These are phyloP conservation scores for Resseliella maxima DNA, from an alignment of 2,888 invertebrate genomes.

Conservation along the genomic window DNA sequence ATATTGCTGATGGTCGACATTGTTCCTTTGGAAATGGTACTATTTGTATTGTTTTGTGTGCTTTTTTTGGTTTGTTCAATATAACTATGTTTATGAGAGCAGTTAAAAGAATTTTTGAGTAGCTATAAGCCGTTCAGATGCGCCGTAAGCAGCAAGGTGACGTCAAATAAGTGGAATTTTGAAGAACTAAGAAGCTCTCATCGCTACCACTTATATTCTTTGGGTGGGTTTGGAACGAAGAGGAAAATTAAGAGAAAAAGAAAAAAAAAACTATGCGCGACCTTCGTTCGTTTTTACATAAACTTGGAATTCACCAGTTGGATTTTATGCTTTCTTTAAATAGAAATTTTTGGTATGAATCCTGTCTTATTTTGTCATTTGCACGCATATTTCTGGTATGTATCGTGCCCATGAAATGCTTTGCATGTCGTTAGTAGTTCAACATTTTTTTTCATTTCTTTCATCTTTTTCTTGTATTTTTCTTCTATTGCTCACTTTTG, in stretches of 20 bases:
- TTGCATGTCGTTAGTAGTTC: background rate
- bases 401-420: background rate
- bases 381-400: background rate
- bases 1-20: conserved; percentile 30
- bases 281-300: background rate
- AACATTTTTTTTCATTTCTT: background rate
- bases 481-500: too few relatives aligned
- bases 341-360: background rate
- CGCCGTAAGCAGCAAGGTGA: background rate
- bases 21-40: background rate
- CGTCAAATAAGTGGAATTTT: background rate
- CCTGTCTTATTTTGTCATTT: conserved; percentile 1
- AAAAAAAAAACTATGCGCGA: background rate
- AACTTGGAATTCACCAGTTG: background rate
- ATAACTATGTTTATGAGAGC: background rate
- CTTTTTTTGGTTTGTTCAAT: conserved; percentile 11
- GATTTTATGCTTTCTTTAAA: background rate
- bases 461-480: background rate
- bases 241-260: background rate
- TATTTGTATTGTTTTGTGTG: background rate
- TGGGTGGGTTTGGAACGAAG: background rate
- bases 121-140: conserved; percentile 24
- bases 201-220: background rate
- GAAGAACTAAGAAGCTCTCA: background rate
- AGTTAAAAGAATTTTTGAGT: conserved; percentile 44